Conservation (phyloP, 2,888 invertebrate genomes). For the Alentia gelatinosa region DNA sequence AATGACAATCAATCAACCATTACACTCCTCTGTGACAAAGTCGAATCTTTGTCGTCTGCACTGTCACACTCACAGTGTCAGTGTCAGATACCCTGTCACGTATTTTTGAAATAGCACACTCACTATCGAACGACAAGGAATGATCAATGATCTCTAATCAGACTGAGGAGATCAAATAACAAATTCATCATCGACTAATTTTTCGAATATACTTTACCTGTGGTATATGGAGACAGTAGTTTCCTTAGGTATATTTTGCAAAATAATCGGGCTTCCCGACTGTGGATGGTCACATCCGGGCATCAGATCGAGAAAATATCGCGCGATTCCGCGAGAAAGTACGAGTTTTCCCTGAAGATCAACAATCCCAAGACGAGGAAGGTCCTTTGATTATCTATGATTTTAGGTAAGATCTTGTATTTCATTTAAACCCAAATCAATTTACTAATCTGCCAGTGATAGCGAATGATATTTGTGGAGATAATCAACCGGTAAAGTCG, state of each 20-base stretch:
- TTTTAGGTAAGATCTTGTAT: conserved; percentile 18
- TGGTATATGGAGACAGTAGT: too few species aligned
- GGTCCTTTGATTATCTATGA: conserved; percentile 38
- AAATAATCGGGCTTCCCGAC: too few species aligned
- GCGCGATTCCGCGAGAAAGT: neutral
- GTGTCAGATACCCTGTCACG: neutral
- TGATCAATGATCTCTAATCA: too few species aligned
- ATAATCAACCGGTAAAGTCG: neutral
- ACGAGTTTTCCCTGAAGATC: conserved; percentile 44
- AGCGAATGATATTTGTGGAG: neutral
- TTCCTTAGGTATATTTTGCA: too few species aligned
- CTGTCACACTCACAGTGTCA: neutral
- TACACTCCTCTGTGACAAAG: too few species aligned
- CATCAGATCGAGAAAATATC: neutral
- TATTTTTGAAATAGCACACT: too few species aligned
- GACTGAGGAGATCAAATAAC: too few species aligned
- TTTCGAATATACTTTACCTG: too few species aligned
- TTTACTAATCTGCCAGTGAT: neutral
- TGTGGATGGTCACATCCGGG: conserved; percentile 19
- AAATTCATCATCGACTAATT: too few species aligned
- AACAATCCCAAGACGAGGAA: conserved; percentile 37
- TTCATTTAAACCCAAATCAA: neutral
- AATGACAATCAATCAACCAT: too few species aligned
- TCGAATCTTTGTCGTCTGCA: conserved; percentile 15
- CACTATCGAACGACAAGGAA: too few species aligned